Conservation (phyloP, 2,888 invertebrate species). For the Himalopsyche kuldschensis region DNA sequence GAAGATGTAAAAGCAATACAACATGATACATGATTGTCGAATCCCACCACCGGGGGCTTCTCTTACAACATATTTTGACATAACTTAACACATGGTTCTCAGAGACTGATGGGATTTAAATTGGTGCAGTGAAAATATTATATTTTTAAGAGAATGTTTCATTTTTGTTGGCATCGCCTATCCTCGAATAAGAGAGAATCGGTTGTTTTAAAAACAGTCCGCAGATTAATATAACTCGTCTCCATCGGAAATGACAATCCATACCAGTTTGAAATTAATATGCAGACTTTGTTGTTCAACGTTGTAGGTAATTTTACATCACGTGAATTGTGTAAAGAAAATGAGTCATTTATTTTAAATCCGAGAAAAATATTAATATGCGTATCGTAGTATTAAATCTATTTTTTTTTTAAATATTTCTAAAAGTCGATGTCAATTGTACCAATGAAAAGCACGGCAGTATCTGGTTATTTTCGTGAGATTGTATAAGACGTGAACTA, state of each 20-base stretch:
- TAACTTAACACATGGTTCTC: neutral
- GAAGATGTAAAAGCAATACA: neutral
- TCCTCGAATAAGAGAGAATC: neutral
- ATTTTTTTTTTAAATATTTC: neutral
- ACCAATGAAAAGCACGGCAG: neutral
- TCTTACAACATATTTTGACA: neutral
- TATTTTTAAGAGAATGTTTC: neutral
- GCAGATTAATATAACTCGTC: neutral
- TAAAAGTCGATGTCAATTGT: neutral
- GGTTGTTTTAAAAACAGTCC: neutral
- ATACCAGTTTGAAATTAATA: neutral
- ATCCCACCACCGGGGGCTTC: neutral
- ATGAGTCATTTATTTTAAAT: neutral
- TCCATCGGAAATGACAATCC: neutral
- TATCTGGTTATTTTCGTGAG: neutral
- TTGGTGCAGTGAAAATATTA: neutral
- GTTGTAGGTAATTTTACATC: too few species aligned
- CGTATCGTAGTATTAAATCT: neutral
- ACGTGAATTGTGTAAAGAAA: too few species aligned
- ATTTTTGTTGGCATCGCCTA: neutral
- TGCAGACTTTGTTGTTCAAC: too few species aligned
- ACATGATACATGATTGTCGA: neutral
- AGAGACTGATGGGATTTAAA: neutral
- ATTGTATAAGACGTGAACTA: neutral
- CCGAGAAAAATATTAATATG: neutral